phyloP scores from a whole-genome alignment of 1,140 invertebrate species.

The Cydia strobilella region DNA sequence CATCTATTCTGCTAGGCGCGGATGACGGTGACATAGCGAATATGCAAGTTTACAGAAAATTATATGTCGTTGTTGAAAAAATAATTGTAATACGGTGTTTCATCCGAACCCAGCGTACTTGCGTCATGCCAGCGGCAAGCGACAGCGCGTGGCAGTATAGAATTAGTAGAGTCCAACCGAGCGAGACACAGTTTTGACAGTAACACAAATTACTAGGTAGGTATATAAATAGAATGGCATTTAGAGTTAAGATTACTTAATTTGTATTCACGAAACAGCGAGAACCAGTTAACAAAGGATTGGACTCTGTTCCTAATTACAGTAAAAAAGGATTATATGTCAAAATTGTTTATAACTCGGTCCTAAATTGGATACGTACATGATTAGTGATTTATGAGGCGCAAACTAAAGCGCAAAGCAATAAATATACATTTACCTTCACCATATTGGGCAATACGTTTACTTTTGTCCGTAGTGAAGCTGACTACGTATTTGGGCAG shows the following conservation, averaged over 20 bases:
- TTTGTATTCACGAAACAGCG: no score
- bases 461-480: constrained; percentile 80
- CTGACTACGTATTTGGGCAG: constrained; percentile 83
- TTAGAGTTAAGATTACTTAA: background rate
- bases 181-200: background rate
- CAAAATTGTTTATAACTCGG: background rate
- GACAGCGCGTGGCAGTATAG: constrained; percentile 53
- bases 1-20: constrained; percentile 22
- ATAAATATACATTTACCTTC: constrained; percentile 81
- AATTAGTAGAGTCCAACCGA: constrained; percentile 35
- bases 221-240: no score
- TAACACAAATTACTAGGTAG: background rate
- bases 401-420: constrained; percentile 76
- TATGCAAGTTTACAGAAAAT: background rate
- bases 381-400: constrained; percentile 53
- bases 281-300: no score
- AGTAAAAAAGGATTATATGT: background rate
- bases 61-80: background rate
- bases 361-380: constrained; percentile 20
- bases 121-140: constrained; percentile 62
- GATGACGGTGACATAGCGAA: constrained; percentile 18
- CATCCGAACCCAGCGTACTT: constrained; percentile 55
- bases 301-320: background rate
- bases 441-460: constrained; percentile 82
- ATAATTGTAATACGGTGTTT: constrained; percentile 12